These are phyloP conservation scores for Megaustenia siamemsis DNA, from an alignment of 2,888 invertebrate species.

Conservation along the genomic window DNA sequence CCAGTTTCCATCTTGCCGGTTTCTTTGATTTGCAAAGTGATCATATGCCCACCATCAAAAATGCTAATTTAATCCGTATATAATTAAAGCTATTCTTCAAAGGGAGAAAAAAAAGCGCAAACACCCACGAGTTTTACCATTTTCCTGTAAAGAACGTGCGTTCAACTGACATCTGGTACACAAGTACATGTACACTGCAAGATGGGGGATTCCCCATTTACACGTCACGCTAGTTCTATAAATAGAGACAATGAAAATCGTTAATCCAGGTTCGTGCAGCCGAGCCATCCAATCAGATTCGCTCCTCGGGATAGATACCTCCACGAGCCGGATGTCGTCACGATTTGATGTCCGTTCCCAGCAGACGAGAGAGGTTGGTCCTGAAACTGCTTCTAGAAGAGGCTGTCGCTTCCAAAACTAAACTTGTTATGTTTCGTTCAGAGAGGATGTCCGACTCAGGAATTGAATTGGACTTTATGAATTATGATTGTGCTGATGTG, in stretches of 20 bases:
- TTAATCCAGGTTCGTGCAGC: neutral
- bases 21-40: no score
- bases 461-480: slow-evolving; percentile 65
- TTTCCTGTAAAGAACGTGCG: no score
- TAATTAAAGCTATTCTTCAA: no score
- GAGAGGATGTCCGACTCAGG: slow-evolving; percentile 68
- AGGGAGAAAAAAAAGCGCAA: no score
- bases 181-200: no score
- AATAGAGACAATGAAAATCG: slow-evolving; percentile 5
- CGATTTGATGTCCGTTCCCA: neutral
- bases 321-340: neutral
- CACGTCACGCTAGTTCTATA: neutral
- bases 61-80: no score
- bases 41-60: no score
- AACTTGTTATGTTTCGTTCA: slow-evolving; percentile 28
- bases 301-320: neutral
- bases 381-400: neutral
- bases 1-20: no score
- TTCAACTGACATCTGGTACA: no score
- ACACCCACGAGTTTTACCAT: no score
- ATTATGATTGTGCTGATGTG: slow-evolving; percentile 56
- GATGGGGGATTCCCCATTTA: neutral
- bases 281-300: slow-evolving; percentile 13
- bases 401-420: neutral
- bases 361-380: neutral